Evolutionary conservation across 2,113 vertebrate genomes (phyloP).

Genomic region (Phyllostomus hastatus): DNA sequence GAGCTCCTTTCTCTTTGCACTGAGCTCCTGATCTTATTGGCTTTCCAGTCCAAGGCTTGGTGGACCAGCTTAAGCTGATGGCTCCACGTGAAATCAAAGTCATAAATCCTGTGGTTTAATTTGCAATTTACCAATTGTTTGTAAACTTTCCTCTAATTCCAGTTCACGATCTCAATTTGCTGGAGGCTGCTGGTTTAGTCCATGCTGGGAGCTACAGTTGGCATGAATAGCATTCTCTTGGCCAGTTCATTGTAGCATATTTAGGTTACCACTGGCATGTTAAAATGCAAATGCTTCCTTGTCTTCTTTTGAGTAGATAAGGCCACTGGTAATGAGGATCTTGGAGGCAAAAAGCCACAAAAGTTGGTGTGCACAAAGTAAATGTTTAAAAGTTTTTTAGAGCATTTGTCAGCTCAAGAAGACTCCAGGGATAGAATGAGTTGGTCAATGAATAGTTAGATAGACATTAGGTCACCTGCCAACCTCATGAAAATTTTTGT

Average conservation of each 20-base stretch:
- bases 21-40: not conserved
- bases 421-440: not conserved
- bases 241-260: not conserved
- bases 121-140: not conserved
- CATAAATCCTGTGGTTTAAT: not conserved
- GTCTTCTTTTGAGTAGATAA: not conserved
- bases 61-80: not conserved
- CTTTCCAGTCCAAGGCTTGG: not conserved
- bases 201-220: not conserved
- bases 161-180: not conserved
- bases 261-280: not conserved
- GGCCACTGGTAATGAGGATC: not conserved
- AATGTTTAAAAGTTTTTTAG: not conserved
- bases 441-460: not conserved
- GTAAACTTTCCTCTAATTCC: not conserved
- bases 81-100: not conserved
- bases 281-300: not conserved
- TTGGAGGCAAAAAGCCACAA: not conserved
- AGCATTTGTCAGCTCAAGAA: not conserved
- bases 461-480: not conserved
- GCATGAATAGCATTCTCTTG: not conserved
- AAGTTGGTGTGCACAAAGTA: not conserved
- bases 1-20: not conserved
- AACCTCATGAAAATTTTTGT: too few species aligned
- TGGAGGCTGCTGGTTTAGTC: not conserved